These are phyloP conservation scores for Drosophila histrio DNA, from an alignment of 2,888 invertebrate species.

Conservation along the genomic window DNA sequence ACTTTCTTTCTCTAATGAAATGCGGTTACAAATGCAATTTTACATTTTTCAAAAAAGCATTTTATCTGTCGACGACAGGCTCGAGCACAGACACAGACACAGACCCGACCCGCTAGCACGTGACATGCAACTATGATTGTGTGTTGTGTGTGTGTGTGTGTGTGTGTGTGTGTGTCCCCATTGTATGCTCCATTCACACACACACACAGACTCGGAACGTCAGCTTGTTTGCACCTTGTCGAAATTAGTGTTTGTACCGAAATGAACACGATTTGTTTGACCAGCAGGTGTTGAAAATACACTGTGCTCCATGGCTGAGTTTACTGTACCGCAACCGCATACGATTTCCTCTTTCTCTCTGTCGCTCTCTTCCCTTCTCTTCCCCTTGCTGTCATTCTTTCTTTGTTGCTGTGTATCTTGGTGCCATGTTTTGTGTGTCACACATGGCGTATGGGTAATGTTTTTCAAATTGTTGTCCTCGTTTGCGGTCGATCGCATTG, in stretches of 20 bases:
- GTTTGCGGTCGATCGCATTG: slow-evolving; percentile 41
- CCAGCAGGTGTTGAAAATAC: slow-evolving; percentile 77
- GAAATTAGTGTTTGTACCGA: slow-evolving; percentile 76
- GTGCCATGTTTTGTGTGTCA: slow-evolving; percentile 46
- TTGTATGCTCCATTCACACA: slow-evolving; percentile 5
- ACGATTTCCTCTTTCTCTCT: too few relatives aligned
- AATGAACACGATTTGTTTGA: slow-evolving; percentile 78
- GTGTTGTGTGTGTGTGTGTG: slow-evolving; percentile 10
- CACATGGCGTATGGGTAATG: slow-evolving; percentile 76
- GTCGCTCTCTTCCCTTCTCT: not conserved
- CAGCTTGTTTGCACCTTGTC: slow-evolving; percentile 80
- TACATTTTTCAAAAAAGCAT: slow-evolving; percentile 74
- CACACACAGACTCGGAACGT: slow-evolving; percentile 41
- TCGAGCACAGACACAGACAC: slow-evolving; percentile 37
- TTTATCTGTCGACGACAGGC: slow-evolving; percentile 74
- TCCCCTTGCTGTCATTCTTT: not conserved
- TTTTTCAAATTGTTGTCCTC: slow-evolving; percentile 71
- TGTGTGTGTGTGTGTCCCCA: slow-evolving; percentile 14
- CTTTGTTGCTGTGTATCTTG: slow-evolving; percentile 22
- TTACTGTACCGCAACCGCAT: slow-evolving; percentile 33
- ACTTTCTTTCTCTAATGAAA: slow-evolving; percentile 77
- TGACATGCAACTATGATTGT: slow-evolving; percentile 30
- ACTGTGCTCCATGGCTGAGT: slow-evolving; percentile 46
- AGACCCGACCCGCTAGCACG: slow-evolving; percentile 31
- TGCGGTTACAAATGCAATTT: slow-evolving; percentile 78